Percentiles rank a stretch among this genome's conserved stretches.
Evolutionary conservation across 1,140 invertebrate species (phyloP).

Genomic region (Druon quercuslanigerum): DNA sequence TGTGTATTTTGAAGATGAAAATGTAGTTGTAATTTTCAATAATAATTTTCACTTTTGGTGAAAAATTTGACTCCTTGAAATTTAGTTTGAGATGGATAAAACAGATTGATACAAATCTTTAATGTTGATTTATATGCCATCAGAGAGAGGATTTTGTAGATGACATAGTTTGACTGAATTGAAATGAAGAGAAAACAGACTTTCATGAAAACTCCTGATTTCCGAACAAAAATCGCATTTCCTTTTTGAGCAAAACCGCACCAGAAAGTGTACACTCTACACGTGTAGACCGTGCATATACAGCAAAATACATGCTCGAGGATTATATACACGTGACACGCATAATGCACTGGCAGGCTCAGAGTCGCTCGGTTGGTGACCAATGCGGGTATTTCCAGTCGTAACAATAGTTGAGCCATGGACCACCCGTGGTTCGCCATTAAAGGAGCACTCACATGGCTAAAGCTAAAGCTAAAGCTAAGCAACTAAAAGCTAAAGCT

Average conservation of each 20-base stretch:
- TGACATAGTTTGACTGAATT: too few relatives aligned
- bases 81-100: too few relatives aligned
- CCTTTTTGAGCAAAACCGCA: neutral
- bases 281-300: neutral
- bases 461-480: constrained; percentile 44
- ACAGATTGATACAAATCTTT: too few relatives aligned
- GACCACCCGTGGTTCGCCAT: constrained; percentile 70
- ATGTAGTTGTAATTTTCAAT: too few relatives aligned
- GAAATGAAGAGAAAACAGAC: too few relatives aligned
- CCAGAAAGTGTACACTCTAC: neutral
- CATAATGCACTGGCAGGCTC: constrained; percentile 57
- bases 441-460: constrained; percentile 56
- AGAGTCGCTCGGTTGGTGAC: constrained; percentile 52
- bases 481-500: constrained; percentile 33
- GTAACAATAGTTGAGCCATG: constrained; percentile 68
- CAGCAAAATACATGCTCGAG: constrained; percentile 8
- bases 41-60: too few relatives aligned
- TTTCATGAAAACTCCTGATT: too few relatives aligned
- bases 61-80: too few relatives aligned
- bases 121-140: too few relatives aligned
- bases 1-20: too few relatives aligned
- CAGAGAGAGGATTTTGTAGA: too few relatives aligned
- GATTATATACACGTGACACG: constrained; percentile 59
- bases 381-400: constrained; percentile 54
- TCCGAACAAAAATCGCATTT: neutral